Evolutionary conservation across 2,888 invertebrate genomes (phyloP), one percentile per base, ranked within the genome.

Genomic region (Quadriops clusia): DNA sequence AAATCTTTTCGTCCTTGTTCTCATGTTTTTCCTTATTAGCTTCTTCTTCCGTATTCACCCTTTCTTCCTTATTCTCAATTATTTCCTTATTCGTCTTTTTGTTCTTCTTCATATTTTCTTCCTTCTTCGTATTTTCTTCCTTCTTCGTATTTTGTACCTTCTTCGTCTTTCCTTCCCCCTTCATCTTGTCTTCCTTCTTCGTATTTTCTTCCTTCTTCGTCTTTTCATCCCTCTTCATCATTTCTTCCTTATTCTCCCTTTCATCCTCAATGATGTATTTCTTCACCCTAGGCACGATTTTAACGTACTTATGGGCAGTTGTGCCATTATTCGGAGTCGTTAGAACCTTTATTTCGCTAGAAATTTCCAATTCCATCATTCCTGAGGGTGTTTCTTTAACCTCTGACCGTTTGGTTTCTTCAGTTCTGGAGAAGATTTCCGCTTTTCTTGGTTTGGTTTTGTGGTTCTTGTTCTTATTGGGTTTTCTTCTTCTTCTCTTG

Each of bases 301-400:
- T 51, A 1, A 51, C 41, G 29, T 40, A 52, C 33, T 50, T 49
- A 28, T 52, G 50, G 11, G 32, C n/a, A n/a, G n/a, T n/a, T n/a
- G n/a, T n/a, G n/a, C n/a, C n/a, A 14, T 47, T 51, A 30, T 47
- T 43, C 4, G 54, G 53, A 23, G 45, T 45, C 7, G 43, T 22
- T 21, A 54, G 38, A 4, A 51, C 38, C 42, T 55, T 52, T 2
- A 55, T 41, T 32, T 52, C 49, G 28, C 52, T 54, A 8, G 50
- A 45, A 28, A 56, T 50, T 40, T 56, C 53, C 30, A 52, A 46
- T 36, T 56, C 46, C 12, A 44, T 38, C 3, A 11, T 12, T n/a
- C 14, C 9, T 6, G 13, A 9, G 4, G 29, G 23, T n/a, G 17
- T 15, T 4, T 16, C 14, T 24, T 28, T 18, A 22, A 13, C 22